phyloP scores from a whole-genome alignment of 2,113 vertebrate species.

The Motacilla alba region DNA sequence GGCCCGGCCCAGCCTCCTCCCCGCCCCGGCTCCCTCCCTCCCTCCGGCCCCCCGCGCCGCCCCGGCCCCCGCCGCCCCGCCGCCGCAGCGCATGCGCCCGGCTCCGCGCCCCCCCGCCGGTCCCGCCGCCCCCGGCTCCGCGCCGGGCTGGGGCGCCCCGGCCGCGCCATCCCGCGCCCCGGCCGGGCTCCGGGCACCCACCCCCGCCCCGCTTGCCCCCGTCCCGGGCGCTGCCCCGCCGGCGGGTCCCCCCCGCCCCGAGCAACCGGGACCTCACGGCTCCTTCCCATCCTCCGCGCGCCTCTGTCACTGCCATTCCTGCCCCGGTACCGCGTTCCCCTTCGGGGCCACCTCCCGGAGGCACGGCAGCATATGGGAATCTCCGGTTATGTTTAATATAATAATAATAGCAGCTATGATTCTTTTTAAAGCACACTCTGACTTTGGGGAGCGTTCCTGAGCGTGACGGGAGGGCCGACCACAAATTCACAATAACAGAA shows the following conservation, averaged over 20 bases:
- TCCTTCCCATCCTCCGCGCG: not conserved
- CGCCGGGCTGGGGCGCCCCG: too few relatives aligned
- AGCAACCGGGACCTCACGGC: not conserved
- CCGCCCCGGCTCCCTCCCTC: not conserved
- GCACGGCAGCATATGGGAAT: not conserved
- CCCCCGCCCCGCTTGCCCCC: not conserved
- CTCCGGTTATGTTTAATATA: not conserved
- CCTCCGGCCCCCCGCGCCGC: not conserved
- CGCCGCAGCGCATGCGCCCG: too few relatives aligned
- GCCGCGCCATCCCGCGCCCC: too few relatives aligned
- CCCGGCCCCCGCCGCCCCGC: too few relatives aligned
- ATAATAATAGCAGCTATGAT: not conserved
- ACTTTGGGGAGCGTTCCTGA: not conserved
- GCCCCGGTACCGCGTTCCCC: not conserved
- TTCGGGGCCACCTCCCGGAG: not conserved
- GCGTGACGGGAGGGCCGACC: not conserved
- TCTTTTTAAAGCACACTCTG: accelerated
- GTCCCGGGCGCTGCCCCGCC: not conserved
- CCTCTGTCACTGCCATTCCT: not conserved
- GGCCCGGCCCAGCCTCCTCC: too few relatives aligned
- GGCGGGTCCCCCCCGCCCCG: not conserved
- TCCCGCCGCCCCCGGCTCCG: too few relatives aligned
- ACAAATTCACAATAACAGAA: not conserved
- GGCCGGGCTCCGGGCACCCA: not conserved
- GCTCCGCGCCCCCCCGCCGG: too few relatives aligned